Conservation (phyloP, 53 echinoderm and acorn worm species). For the Antedon mediterranea region DNA sequence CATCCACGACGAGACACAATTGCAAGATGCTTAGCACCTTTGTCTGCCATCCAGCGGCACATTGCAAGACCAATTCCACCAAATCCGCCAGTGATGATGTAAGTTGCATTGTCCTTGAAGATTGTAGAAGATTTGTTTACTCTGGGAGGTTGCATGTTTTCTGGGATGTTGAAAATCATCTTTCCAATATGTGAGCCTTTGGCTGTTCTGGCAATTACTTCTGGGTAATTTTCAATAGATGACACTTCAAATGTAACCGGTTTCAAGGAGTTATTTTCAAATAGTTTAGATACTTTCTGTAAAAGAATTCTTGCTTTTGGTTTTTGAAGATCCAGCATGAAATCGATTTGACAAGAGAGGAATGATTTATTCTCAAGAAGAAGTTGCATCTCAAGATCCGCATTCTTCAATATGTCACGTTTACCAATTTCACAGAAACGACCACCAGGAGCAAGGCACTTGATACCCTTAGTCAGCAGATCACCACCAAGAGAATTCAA, state of each 20-base stretch:
- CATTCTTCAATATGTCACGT: constrained; percentile 18
- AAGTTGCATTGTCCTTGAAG: neutral
- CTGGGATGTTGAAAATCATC: neutral
- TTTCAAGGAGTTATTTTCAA: neutral
- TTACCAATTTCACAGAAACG: constrained; percentile 52
- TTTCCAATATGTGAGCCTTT: neutral
- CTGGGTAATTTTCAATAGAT: neutral
- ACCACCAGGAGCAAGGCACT: constrained; percentile 44
- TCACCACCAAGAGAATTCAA: neutral
- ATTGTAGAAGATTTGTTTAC: neutral
- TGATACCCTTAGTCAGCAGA: constrained; percentile 34
- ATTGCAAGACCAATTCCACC: neutral
- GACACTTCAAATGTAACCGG: neutral
- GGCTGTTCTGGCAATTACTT: neutral
- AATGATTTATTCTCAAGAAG: constrained; percentile 52
- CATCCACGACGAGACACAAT: constrained; percentile 30
- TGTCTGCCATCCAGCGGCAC: neutral
- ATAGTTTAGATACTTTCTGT: neutral
- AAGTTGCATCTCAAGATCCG: constrained; percentile 23
- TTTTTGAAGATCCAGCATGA: neutral
- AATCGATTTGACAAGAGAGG: constrained; percentile 48
- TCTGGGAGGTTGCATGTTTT: neutral
- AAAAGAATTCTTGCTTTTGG: neutral
- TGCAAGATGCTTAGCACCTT: neutral
- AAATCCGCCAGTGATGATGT: neutral